Evolutionary conservation across 1,140 invertebrate genomes (phyloP).

Genomic region (Drosophila seguyi): DNA sequence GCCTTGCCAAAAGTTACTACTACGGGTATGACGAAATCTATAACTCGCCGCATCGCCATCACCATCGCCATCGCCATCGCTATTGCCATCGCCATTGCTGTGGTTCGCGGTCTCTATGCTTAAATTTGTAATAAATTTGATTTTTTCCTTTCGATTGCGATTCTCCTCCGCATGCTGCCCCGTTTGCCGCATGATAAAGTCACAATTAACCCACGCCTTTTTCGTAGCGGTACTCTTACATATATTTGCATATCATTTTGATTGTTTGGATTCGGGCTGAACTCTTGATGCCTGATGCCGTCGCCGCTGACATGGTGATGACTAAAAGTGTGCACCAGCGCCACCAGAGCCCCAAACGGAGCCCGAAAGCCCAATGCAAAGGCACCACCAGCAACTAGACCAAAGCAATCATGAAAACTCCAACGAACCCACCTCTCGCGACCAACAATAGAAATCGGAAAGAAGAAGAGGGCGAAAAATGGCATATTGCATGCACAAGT

Average conservation of each 20-base stretch:
- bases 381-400: constrained; percentile 42
- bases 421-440: constrained; percentile 54
- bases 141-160: constrained; percentile 84
- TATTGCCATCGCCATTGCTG: no score
- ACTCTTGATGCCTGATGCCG: constrained; percentile 41
- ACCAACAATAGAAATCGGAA: constrained; percentile 50
- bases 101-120: constrained; percentile 75
- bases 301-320: constrained; percentile 70
- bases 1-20: constrained; percentile 20
- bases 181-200: constrained; percentile 74
- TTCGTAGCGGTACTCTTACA: constrained; percentile 84
- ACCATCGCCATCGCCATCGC: constrained; percentile 24
- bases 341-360: constrained; percentile 29
- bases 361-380: constrained; percentile 1
- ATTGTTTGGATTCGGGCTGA: constrained; percentile 74
- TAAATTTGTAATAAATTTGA: constrained; percentile 84
- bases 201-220: constrained; percentile 84
- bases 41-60: constrained; percentile 79
- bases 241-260: constrained; percentile 84
- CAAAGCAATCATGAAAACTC: constrained; percentile 69
- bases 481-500: constrained; percentile 73
- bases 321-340: constrained; percentile 73
- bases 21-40: constrained; percentile 79
- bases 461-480: constrained; percentile 37
- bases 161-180: constrained; percentile 50